phyloP scores from a whole-genome alignment of 1,140 invertebrate species.

The Drosophila cardini region DNA sequence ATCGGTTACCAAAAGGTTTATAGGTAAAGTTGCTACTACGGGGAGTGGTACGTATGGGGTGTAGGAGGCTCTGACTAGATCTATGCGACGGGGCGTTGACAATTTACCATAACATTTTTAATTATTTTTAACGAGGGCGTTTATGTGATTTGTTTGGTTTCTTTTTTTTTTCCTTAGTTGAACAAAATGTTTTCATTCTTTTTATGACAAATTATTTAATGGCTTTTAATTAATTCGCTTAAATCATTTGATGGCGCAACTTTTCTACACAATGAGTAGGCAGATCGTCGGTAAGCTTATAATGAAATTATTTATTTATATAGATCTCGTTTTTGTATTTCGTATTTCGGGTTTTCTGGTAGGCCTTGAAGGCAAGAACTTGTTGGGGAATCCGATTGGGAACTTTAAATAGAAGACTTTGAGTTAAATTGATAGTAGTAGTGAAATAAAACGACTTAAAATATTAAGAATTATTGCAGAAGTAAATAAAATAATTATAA shows the following conservation, averaged over 20 bases:
- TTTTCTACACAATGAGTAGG: conserved; percentile 82
- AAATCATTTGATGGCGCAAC: conserved; percentile 48
- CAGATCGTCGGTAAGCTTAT: conserved; percentile 46
- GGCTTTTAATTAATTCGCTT: conserved; percentile 71
- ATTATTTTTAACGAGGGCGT: conserved; percentile 81
- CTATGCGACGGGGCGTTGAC: conserved; percentile 70
- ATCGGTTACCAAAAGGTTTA: conserved; percentile 34
- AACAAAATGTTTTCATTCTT: conserved; percentile 56
- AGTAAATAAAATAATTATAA: too few relatives aligned
- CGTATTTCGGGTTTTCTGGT: neutral
- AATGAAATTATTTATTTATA: conserved; percentile 25
- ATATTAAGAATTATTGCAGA: too few relatives aligned
- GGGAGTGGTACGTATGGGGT: neutral
- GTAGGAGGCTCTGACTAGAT: neutral
- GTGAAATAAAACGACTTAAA: too few relatives aligned
- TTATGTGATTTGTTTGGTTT: conserved; percentile 69
- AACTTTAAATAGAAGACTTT: too few relatives aligned
- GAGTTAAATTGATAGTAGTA: too few relatives aligned
- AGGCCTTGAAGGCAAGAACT: neutral
- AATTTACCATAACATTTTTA: conserved; percentile 82
- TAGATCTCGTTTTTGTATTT: neutral
- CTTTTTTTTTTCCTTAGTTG: conserved; percentile 26
- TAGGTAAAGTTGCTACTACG: neutral
- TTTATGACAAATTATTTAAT: conserved; percentile 80
- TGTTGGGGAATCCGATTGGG: neutral